Base-by-base conservation (phyloP, 2,888 invertebrate species). In the Napeogenes inachia region DNA sequence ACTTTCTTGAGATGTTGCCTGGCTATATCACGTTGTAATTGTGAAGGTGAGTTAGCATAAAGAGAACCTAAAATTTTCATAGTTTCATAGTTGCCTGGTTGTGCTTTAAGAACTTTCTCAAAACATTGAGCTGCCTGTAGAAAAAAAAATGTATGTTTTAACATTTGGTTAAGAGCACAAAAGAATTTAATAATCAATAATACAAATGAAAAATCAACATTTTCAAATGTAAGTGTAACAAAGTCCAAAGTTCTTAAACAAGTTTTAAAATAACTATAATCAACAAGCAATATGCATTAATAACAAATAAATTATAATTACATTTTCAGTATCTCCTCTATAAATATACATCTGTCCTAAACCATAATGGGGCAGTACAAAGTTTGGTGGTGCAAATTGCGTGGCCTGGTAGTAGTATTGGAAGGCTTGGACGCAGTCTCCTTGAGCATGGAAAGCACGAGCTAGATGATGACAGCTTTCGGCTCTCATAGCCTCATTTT, bases 261-360 rank as follows among this genome's bases (percentile, higher is more conserved):
- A 21, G 21, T 21, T 21, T 21, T 21, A 21, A 21, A 21, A 21
- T 21, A 21, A 21, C 21, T 21, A 1, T 21, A 21, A 21, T 21
- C 21, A 21, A 21, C 21, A 21, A 21, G 21, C 21, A 21, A 21
- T 21, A 21, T 21, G 21, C 21, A 21, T 21, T 21, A 21, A 21
- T 21, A 21, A 21, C 21, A 21, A 21, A 21, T 21, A 21, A 21
- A 21, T 45, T 4, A 21, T 45, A 89, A 93, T 93, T 91, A 96
- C 96, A 87, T 97, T 97, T 86, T 98, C 98, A 1, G 95, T 94
- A 79, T 99, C 99, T 0, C 97, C 97, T 79, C 99, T 93, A 81
- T 98, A 97, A 70, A 99, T 98, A 81, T 99, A 99, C 98, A 99
- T 99, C 85, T 99, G 99, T 0, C 99, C 99, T 0, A 99, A 92